Percentiles rank a stretch among this genome's conserved stretches.
phyloP scores from a whole-genome alignment of 2,888 invertebrate species.

The Acrobasis suavella region DNA sequence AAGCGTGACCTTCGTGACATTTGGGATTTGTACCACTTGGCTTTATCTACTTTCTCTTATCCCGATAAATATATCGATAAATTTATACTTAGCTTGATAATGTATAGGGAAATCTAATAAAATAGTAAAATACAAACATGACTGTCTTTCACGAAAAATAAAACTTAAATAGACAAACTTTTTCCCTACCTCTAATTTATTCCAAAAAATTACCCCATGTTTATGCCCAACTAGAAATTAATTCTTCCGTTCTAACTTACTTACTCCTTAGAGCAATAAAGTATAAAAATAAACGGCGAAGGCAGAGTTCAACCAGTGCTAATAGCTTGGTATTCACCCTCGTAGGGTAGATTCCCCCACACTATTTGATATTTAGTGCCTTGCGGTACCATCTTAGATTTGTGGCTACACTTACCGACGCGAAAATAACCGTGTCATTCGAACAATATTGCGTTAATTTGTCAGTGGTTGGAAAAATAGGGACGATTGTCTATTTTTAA shows the following conservation, averaged over 20 bases:
- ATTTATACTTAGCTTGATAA: too few relatives aligned
- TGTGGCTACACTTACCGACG: constrained; percentile 64
- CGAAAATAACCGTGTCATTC: constrained; percentile 48
- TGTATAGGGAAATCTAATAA: too few relatives aligned
- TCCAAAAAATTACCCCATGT: constrained; percentile 1
- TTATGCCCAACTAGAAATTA: constrained; percentile 22
- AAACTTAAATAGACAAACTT: constrained; percentile 9
- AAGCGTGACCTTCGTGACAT: too few relatives aligned
- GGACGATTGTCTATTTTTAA: constrained; percentile 19
- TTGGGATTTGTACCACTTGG: too few relatives aligned
- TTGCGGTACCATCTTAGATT: constrained; percentile 79
- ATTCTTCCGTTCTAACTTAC: constrained; percentile 20
- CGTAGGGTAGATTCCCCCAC: constrained; percentile 54
- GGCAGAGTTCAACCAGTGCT: constrained; percentile 72
- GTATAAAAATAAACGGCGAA: constrained; percentile 55
- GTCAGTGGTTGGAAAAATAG: constrained; percentile 36
- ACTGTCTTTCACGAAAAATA: not conserved
- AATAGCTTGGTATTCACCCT: constrained; percentile 62
- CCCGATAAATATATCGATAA: too few relatives aligned
- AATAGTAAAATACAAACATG: not conserved
- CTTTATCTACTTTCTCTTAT: too few relatives aligned
- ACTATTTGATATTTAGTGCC: constrained; percentile 72
- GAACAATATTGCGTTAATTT: constrained; percentile 46
- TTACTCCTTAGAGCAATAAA: constrained; percentile 37
- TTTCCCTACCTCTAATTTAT: constrained; percentile 3